These are phyloP conservation scores for Caracal caracal DNA, from an alignment of 2,113 vertebrate species.

Conservation along the genomic window DNA sequence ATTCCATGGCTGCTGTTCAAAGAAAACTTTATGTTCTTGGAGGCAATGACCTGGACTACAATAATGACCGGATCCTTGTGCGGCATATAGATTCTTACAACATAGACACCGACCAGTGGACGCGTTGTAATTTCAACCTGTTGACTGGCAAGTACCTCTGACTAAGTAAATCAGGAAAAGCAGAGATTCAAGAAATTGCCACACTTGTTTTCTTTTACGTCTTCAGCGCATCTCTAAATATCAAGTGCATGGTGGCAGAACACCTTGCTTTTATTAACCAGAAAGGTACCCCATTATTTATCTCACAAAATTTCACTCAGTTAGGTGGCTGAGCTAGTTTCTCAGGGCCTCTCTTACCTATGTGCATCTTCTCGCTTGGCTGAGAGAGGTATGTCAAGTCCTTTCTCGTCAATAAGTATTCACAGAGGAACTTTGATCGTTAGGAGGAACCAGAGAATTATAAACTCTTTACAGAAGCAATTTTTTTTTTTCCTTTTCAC, in stretches of 20 bases:
- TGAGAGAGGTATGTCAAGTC: not conserved
- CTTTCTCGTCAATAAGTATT: not conserved
- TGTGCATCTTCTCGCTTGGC: not conserved
- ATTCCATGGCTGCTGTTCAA: constrained; percentile 96
- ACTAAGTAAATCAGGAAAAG: not conserved
- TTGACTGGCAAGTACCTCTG: constrained; percentile 89
- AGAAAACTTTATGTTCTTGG: constrained; percentile 96
- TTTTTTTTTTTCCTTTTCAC: not conserved
- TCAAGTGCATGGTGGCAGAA: not conserved
- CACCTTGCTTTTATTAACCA: not conserved
- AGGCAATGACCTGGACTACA: constrained; percentile 97
- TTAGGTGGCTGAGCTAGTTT: not conserved
- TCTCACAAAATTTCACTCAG: not conserved
- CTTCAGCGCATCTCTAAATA: not conserved
- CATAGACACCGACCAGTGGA: constrained; percentile 97
- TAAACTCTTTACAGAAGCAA: not conserved
- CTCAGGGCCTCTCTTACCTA: not conserved
- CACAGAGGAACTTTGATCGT: not conserved
- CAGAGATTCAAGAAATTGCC: not conserved
- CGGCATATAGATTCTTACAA: constrained; percentile 96
- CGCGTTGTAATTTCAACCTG: constrained; percentile 94
- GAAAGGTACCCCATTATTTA: not conserved
- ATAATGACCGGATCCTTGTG: constrained; percentile 97
- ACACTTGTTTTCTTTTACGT: not conserved
- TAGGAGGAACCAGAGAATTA: not conserved